Evolutionary conservation across 1,140 invertebrate species (phyloP), one percentile per base, ranked within the genome.

Genomic region (Linepithema humile): DNA sequence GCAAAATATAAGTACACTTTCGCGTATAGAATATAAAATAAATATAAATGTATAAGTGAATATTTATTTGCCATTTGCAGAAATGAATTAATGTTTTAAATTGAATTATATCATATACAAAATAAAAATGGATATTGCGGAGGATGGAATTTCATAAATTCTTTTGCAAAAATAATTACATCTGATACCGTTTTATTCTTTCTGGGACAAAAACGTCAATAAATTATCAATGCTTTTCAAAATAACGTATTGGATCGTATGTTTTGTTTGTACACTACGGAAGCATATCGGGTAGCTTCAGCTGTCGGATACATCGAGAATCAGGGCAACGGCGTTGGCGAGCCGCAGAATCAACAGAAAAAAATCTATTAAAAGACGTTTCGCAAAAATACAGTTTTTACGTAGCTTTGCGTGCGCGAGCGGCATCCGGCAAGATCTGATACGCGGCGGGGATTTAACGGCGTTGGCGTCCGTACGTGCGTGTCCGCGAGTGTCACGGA

Each of bases 361-460:
- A 77, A 80, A 69, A 43, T 80, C 62, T 32, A 20, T 55, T 53
- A 40, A 78, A 62, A 12, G 62, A 78, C 12, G n/a, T 69, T 32
- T 55, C 45, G 48, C 48, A 55, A 69, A 69, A 50, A 38, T 29
- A 45, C 9, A 53, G 17, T 69, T 78, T 69, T 40, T 23, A 12
- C 20, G 26, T 23, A 23, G 20, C 17, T 74, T 74, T 6, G 45
- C 38, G 12, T 55, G 62, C 15, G 29, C 53, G 45, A 6, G 26
- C 9, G 12, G 12, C 38, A 40, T 73, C 70, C 35, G 65, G 26
- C 43, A 32, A 29, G 26, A 48, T 69, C 45, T n/a, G 43, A 69
- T 48, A 40, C 35, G 7, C 38, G 43, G 60, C 32, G 1, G 32
- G 29, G 12, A 29, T 62, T 62, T 38, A 15, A 38, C 38, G 57